A percentile compares a stretch with the other conserved stretches of the same genome.
phyloP scores from a whole-genome alignment of 1,140 invertebrate genomes.

The Pollicipes pollicipes region DNA sequence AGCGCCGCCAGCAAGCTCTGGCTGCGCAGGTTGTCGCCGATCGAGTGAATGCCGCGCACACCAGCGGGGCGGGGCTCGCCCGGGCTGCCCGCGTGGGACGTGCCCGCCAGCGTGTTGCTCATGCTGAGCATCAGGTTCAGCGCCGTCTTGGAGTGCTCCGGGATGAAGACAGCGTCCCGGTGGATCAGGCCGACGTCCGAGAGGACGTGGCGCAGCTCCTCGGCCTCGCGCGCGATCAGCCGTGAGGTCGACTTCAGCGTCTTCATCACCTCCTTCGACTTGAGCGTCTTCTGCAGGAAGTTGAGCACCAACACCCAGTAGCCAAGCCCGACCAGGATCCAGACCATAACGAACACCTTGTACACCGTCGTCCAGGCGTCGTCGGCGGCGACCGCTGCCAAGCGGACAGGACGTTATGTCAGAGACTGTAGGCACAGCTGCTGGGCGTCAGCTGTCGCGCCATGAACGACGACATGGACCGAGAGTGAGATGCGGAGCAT shows the following conservation, averaged over 20 bases:
- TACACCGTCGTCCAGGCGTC: slow-evolving; percentile 19
- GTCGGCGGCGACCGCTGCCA: too few relatives aligned
- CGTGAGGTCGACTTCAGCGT: slow-evolving; percentile 9
- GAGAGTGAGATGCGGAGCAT: too few relatives aligned
- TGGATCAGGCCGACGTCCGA: slow-evolving; percentile 10
- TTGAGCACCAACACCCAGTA: slow-evolving; percentile 28
- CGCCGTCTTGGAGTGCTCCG: background rate
- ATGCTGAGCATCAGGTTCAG: background rate
- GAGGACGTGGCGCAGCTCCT: slow-evolving; percentile 14
- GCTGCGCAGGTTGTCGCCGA: too few relatives aligned
- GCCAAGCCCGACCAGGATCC: slow-evolving; percentile 28
- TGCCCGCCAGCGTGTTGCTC: background rate
- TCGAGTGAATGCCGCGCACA: too few relatives aligned
- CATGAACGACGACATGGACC: too few relatives aligned
- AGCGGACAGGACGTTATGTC: too few relatives aligned
- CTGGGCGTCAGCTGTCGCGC: too few relatives aligned
- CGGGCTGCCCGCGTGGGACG: too few relatives aligned
- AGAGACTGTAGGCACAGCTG: too few relatives aligned
- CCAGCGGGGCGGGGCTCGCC: too few relatives aligned
- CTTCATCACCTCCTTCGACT: slow-evolving; percentile 16
- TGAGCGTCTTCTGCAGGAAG: slow-evolving; percentile 24
- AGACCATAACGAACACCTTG: slow-evolving; percentile 24
- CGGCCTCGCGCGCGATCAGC: slow-evolving; percentile 14
- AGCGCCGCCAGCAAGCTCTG: too few relatives aligned
- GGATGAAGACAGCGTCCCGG: background rate